Evolutionary conservation across 1,140 invertebrate species (phyloP).

Genomic region (Cepaea nemoralis): DNA sequence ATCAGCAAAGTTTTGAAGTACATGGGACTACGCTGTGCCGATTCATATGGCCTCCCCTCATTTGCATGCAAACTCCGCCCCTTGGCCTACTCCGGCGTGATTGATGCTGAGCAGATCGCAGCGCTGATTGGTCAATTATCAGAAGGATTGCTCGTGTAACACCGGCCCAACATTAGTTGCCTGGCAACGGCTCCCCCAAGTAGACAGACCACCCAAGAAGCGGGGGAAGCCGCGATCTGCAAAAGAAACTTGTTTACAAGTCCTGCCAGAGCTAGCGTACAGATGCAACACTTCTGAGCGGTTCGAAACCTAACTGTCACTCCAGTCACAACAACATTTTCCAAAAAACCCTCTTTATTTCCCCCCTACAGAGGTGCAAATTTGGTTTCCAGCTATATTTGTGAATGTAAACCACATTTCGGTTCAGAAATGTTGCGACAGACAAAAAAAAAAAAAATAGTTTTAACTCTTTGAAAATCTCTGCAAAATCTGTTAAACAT

Average conservation of each 20-base stretch:
- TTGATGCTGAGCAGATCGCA: conserved; percentile 64
- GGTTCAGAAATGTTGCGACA: too few species aligned
- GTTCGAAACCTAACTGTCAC: neutral
- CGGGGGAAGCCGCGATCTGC: conserved; percentile 27
- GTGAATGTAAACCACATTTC: conserved; percentile 4
- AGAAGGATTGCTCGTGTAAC: conserved; percentile 65
- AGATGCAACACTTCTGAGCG: neutral
- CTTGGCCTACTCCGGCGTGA: conserved; percentile 54
- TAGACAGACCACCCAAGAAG: conserved; percentile 68
- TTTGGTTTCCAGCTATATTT: conserved; percentile 3
- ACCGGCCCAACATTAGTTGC: conserved; percentile 69
- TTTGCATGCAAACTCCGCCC: conserved; percentile 66
- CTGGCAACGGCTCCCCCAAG: conserved; percentile 70
- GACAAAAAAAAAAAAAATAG: too few species aligned
- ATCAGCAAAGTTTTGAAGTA: conserved; percentile 38
- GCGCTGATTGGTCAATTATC: conserved; percentile 65
- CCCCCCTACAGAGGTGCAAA: neutral
- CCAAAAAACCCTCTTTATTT: too few species aligned
- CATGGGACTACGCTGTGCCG: conserved; percentile 44
- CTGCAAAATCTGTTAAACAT: too few species aligned
- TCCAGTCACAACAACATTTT: neutral
- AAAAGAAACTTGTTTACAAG: conserved; percentile 1
- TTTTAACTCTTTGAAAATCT: too few species aligned
- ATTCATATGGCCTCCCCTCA: conserved; percentile 48
- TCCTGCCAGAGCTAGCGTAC: too few species aligned